A percentile compares a stretch with the other conserved stretches of the same genome.
Conservation (phyloP, 2,797 vertebrate species). For the Passerculus sandwichensis region DNA sequence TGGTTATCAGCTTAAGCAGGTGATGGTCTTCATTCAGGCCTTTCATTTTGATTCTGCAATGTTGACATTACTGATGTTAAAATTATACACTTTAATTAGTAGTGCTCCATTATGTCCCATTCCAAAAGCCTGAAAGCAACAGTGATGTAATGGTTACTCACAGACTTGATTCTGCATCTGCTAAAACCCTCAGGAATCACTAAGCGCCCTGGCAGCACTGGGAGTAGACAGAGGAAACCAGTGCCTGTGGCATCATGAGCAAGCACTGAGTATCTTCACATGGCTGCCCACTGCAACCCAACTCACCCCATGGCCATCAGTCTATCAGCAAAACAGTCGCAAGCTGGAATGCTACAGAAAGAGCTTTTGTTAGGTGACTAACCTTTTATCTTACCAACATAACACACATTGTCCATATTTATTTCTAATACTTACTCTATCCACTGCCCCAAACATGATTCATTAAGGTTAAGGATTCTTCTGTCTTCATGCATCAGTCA, state of each 20-base stretch:
- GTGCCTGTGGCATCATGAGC: not conserved
- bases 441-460: not conserved
- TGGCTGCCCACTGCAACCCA: not conserved
- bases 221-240: not conserved
- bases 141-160: not conserved
- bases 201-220: not conserved
- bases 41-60: not conserved
- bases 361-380: not conserved
- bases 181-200: not conserved
- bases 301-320: not conserved
- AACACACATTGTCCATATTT: not conserved
- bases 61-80: not conserved
- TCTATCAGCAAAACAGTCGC: not conserved
- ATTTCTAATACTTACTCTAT: not conserved
- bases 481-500: not conserved
- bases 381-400: not conserved
- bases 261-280: not conserved
- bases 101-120: not conserved
- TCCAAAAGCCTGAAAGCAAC: not conserved
- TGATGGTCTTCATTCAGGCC: not conserved
- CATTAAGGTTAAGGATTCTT: not conserved
- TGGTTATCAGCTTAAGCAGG: not conserved
- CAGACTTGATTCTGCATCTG: not conserved
- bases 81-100: not conserved
- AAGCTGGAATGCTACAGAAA: not conserved